Evolutionary conservation across 2,888 invertebrate genomes (phyloP), one percentile per base, ranked within the genome.

Genomic region (Leptinotarsa peninsularis): DNA sequence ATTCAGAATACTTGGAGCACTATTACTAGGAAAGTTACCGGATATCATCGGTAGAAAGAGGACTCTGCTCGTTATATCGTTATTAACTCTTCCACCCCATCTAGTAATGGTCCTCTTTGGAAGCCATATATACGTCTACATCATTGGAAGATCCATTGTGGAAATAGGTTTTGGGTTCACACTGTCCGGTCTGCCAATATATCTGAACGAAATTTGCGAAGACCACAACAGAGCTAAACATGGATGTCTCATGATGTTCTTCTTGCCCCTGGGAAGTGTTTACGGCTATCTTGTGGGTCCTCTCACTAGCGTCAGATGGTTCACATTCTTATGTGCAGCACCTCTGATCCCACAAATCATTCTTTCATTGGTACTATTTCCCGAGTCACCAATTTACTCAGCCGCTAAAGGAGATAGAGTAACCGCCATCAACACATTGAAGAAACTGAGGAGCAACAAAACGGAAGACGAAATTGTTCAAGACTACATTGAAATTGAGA

Each of bases 101-200:
- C 15, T 79, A 14, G 60, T 73, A 0, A 14, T 73, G n/a, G 75
- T 77, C 10, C 43, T 43, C 3, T 78, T 79, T 21, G 76, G 78
- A 14, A 70, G 70, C 4, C 66, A 68, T 4, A 43, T 81, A 1
- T 27, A 52, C 18, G 27, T 76, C 3, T 80, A 74, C 71, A 92
- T 90, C 88, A 90, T 86, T 10, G 92, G 91, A 71, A 68, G 54
- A 54, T 7, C 27, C 21, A 15, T 49, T 18, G n/a, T 7, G 27
- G 27, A 17, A 4, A n/a, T 68, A 33, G 50, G 52, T 33, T 15
- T 27, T 0, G 52, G 68, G 3, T 23, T 52, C 0, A 3, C 33
- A 7, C 4, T 54, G 23, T 7, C 21, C 2, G 91, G 93, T 1
- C 91, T 93, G 0, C 95, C 96, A 0, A 94, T 96, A 91, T 97